phyloP scores from a whole-genome alignment of 2,797 vertebrate genomes.

The Simalia tracyae region DNA sequence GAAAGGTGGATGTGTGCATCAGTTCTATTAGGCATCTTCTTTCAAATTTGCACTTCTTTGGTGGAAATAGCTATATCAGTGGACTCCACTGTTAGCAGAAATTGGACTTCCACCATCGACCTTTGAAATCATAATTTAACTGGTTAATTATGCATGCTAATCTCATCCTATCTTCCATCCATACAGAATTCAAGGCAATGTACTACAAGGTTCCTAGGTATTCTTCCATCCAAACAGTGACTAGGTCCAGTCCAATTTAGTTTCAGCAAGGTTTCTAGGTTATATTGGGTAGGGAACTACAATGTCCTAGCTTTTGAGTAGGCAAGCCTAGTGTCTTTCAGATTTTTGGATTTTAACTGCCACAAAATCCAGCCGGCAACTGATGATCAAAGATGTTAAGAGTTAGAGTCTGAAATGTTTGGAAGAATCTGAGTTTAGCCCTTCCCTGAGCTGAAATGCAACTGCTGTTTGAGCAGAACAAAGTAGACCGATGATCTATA shows the following conservation, averaged over 20 bases:
- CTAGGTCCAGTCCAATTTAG: neutral
- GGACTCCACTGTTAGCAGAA: neutral
- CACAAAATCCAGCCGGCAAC: neutral
- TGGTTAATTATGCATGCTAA: neutral
- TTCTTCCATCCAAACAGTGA: neutral
- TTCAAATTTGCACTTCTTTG: neutral
- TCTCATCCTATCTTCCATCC: neutral
- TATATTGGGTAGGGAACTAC: neutral
- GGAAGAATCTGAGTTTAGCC: neutral
- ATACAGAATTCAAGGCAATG: neutral
- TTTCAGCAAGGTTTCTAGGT: neutral
- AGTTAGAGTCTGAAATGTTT: neutral
- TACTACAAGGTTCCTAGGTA: neutral
- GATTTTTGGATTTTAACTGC: neutral
- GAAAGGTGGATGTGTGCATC: neutral
- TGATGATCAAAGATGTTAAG: neutral
- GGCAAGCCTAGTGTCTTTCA: neutral
- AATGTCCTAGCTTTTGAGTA: neutral
- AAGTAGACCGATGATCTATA: neutral
- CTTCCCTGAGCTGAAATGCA: neutral
- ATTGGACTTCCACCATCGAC: neutral
- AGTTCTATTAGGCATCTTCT: neutral
- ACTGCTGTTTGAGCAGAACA: neutral
- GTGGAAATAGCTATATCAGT: neutral
- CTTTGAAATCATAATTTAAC: neutral